phyloP scores from a whole-genome alignment of 2,797 vertebrate species.

The Cetoscarus ocellatus region DNA sequence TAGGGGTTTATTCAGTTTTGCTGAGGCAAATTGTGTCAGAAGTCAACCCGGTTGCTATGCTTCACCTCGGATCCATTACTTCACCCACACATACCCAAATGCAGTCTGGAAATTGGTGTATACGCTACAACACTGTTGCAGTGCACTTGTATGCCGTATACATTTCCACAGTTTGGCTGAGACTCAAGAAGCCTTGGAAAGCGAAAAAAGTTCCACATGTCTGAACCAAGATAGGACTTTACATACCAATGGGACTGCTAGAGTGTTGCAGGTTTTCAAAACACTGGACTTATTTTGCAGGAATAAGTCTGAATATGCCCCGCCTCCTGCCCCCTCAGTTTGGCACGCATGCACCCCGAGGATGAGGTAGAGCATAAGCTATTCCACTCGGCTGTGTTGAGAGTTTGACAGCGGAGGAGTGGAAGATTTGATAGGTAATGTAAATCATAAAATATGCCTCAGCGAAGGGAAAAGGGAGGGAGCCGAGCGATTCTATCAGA shows the following conservation, averaged over 20 bases:
- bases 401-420: slow-evolving; percentile 58
- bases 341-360: slow-evolving; percentile 39
- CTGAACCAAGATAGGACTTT: slow-evolving; percentile 69
- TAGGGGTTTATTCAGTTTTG: slow-evolving; percentile 29
- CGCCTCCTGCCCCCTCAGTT: not conserved
- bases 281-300: slow-evolving; percentile 58
- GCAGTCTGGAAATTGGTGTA: slow-evolving; percentile 26
- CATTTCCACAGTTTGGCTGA: slow-evolving; percentile 47
- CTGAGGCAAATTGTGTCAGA: slow-evolving; percentile 30
- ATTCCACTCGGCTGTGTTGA: slow-evolving; percentile 45
- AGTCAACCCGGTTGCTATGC: slow-evolving; percentile 24
- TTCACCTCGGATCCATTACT: slow-evolving; percentile 56
- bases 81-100: slow-evolving; percentile 43
- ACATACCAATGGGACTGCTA: slow-evolving; percentile 68
- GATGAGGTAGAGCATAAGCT: slow-evolving; percentile 49
- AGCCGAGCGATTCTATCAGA: slow-evolving; percentile 64
- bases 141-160: slow-evolving; percentile 43
- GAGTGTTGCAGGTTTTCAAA: slow-evolving; percentile 68
- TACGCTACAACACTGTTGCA: slow-evolving; percentile 33
- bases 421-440: slow-evolving; percentile 73
- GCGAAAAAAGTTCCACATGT: slow-evolving; percentile 64
- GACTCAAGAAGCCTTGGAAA: slow-evolving; percentile 44
- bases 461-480: slow-evolving; percentile 12
- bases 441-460: slow-evolving; percentile 69
- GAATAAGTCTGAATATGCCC: slow-evolving; percentile 45